phyloP scores from a whole-genome alignment of 1,140 invertebrate species.

The Choristoneura fumiferana region DNA sequence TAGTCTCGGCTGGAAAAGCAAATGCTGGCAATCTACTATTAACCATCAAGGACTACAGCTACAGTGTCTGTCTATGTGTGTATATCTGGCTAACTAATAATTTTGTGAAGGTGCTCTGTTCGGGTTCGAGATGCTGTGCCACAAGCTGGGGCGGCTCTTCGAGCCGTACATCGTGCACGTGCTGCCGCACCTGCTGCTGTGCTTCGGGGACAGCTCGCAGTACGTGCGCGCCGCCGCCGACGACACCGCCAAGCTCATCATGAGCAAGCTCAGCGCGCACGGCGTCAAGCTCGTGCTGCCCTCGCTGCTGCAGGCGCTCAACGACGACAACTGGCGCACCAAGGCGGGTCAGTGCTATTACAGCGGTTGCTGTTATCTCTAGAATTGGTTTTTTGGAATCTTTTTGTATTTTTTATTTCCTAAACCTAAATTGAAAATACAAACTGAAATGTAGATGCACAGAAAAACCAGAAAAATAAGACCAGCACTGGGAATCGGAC shows the following conservation, averaged over 20 bases:
- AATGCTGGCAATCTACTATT: too few relatives aligned
- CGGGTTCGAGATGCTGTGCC: constrained; percentile 98
- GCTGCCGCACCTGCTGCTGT: constrained; percentile 95
- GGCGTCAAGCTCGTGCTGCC: constrained; percentile 97
- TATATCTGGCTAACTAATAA: too few relatives aligned
- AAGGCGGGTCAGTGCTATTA: constrained; percentile 87
- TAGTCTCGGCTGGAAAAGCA: too few relatives aligned
- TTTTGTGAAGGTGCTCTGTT: constrained; percentile 92
- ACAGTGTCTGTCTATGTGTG: too few relatives aligned
- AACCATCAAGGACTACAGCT: too few relatives aligned
- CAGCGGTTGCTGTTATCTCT: not conserved
- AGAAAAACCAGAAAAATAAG: too few relatives aligned
- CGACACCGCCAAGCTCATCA: constrained; percentile 96
- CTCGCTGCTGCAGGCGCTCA: constrained; percentile 93
- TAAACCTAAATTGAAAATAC: too few relatives aligned
- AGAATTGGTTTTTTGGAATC: too few relatives aligned
- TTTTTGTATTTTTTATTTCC: too few relatives aligned
- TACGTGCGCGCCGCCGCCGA: constrained; percentile 95
- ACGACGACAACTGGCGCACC: constrained; percentile 99
- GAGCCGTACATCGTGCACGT: constrained; percentile 99
- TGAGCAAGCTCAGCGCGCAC: constrained; percentile 97
- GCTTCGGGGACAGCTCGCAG: constrained; percentile 97
- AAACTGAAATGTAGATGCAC: too few relatives aligned
- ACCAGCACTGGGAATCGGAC: too few relatives aligned
- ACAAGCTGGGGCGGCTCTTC: constrained; percentile 96